Base-by-base conservation (phyloP, 92 coral and sea anemone genomes). In the Paramuricea clavata region DNA sequence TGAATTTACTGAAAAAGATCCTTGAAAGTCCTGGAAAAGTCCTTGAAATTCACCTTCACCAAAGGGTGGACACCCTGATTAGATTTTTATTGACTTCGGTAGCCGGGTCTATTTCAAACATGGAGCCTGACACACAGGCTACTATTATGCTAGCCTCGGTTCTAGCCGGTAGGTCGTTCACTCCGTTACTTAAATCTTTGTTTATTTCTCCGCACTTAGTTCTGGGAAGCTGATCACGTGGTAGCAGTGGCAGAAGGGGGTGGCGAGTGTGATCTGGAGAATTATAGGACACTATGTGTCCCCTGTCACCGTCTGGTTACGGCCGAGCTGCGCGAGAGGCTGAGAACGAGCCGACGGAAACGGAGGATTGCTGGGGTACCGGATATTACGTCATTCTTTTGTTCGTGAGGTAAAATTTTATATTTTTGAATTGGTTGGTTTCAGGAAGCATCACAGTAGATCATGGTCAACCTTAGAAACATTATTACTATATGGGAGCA, bases 221-320 rank as follows among this genome's bases (percentile, higher is more conserved):
- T 97, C 65, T 97, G 99, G 99, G 99, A 97, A 67, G 99, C 99
- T 44, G 99, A 97, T 77, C 98, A 97, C 87, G 92, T 94, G 61
- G 88, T 87, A 0, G 95, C 99, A 23, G 99, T 97, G 60, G 97
- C 91, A 22, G 99, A 97, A 87, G 99, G 99, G 6, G 99, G 99
- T 7, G 99, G 99, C 12, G 97, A 97, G 76, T 97, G 99, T 74
- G 99, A 95, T 22, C 78, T 97, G 33, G 99, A 93, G 26, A 97
- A 97, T 71, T 92, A 85, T 49, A 91, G 99, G 61, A 97, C 99
- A 6, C 79, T 97, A 57, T 97, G 99, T 77, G 92, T 97, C 21
- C 97, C 97, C n/a, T 97, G 99, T 82, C 99, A 97, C 77, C 92
- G 93, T 41, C 77, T 77, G 30, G 98, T 81, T 44, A 97, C 99